These are phyloP conservation scores for Sicus ferrugineus DNA, from an alignment of 2,888 invertebrate species.

Conservation along the genomic window DNA sequence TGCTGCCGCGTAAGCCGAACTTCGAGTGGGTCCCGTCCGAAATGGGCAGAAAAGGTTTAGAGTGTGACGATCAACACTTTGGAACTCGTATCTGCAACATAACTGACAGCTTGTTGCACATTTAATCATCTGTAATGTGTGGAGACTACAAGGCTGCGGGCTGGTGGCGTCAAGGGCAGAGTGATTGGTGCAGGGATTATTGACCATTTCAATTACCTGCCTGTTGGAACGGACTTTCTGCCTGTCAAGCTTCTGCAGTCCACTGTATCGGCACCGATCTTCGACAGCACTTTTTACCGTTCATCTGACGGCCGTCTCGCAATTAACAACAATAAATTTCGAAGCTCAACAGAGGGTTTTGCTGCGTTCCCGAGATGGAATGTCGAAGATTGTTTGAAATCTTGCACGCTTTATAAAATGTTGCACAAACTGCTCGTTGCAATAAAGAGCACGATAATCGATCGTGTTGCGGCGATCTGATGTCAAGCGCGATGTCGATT, in stretches of 20 bases:
- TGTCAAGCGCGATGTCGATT: too few relatives aligned
- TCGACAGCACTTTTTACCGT: conserved; percentile 50
- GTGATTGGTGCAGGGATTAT: conserved; percentile 41
- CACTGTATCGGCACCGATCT: not conserved
- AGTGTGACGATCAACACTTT: conserved; percentile 35
- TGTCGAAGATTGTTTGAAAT: conserved; percentile 7
- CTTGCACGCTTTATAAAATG: not conserved
- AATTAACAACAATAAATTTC: conserved; percentile 61
- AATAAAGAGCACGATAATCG: too few relatives aligned
- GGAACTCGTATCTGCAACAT: conserved; percentile 1
- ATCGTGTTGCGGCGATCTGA: too few relatives aligned
- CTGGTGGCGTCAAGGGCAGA: not conserved
- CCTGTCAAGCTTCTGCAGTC: conserved; percentile 8
- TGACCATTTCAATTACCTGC: conserved; percentile 61
- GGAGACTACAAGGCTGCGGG: not conserved
- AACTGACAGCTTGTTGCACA: conserved; percentile 12
- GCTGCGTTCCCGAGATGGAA: conserved; percentile 5
- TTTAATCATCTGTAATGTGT: not conserved
- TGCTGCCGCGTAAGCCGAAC: not conserved
- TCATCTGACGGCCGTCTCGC: conserved; percentile 59
- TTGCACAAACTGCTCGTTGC: not conserved
- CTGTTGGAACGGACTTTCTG: conserved; percentile 42
- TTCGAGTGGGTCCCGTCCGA: not conserved
- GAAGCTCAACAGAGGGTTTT: not conserved
- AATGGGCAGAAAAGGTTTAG: not conserved